These are phyloP conservation scores for Rhopalosiphum maidis DNA, from an alignment of 1,140 invertebrate species.

Conservation along the genomic window DNA sequence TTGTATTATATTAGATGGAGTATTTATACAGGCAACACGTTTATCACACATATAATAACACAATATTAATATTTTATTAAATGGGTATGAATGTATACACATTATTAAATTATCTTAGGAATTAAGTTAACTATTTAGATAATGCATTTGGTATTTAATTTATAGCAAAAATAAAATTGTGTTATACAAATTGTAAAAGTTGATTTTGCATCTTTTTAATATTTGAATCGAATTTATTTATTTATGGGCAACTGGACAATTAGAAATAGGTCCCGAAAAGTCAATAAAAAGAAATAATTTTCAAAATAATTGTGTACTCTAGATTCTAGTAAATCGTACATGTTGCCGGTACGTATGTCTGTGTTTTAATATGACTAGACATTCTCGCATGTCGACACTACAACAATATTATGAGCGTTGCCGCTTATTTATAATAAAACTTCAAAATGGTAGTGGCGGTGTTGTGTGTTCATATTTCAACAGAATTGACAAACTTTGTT, in stretches of 20 bases:
- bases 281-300: conserved; percentile 22
- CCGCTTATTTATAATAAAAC: conserved; percentile 31
- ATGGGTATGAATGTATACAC: neutral
- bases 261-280: neutral
- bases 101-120: neutral
- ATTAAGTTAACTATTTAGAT: neutral
- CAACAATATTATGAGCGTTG: conserved; percentile 11
- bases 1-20: neutral
- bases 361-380: conserved; percentile 20
- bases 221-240: neutral
- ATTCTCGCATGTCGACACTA: neutral
- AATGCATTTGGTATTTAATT: neutral
- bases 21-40: neutral
- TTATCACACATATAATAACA: no score
- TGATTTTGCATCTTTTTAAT: neutral
- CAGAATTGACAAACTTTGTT: conserved; percentile 29
- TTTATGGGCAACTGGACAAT: neutral
- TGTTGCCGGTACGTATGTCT: neutral
- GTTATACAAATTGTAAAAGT: neutral
- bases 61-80: neutral
- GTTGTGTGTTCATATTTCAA: conserved; percentile 2
- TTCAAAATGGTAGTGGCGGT: neutral
- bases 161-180: neutral
- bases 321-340: neutral
- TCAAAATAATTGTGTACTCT: neutral